phyloP scores from a whole-genome alignment of 2,113 vertebrate species.

The Aspidoscelis tigris region DNA sequence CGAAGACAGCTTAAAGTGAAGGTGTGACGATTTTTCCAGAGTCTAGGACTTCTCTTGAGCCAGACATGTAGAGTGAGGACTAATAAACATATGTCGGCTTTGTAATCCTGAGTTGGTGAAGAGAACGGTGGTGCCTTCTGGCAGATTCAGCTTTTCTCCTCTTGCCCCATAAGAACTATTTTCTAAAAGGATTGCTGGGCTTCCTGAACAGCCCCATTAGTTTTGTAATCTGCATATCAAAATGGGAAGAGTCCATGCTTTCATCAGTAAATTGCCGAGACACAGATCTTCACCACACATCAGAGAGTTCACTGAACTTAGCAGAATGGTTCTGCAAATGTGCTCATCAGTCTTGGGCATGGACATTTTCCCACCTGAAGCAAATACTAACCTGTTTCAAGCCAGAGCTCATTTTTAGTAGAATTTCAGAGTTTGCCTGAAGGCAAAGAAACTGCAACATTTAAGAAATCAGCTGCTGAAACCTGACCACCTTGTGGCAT shows the following conservation, averaged over 20 bases:
- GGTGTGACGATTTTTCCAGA: too few species aligned
- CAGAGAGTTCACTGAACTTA: background rate
- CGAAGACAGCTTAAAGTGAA: too few species aligned
- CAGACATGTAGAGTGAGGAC: too few species aligned
- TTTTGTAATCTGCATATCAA: background rate
- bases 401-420: background rate
- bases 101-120: too few species aligned
- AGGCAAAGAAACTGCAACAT: background rate
- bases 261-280: background rate
- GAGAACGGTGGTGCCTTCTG: too few species aligned
- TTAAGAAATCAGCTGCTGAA: background rate
- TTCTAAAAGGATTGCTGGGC: background rate
- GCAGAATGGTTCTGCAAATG: background rate
- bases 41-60: too few species aligned
- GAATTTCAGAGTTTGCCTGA: background rate
- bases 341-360: background rate
- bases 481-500: background rate
- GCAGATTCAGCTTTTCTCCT: background rate
- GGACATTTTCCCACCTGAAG: background rate
- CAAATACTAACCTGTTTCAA: background rate
- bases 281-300: background rate
- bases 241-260: background rate
- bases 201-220: background rate
- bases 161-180: background rate
- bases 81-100: too few species aligned